These are phyloP conservation scores for Drosophila murphyi DNA, from an alignment of 1,140 invertebrate species.

Conservation along the genomic window DNA sequence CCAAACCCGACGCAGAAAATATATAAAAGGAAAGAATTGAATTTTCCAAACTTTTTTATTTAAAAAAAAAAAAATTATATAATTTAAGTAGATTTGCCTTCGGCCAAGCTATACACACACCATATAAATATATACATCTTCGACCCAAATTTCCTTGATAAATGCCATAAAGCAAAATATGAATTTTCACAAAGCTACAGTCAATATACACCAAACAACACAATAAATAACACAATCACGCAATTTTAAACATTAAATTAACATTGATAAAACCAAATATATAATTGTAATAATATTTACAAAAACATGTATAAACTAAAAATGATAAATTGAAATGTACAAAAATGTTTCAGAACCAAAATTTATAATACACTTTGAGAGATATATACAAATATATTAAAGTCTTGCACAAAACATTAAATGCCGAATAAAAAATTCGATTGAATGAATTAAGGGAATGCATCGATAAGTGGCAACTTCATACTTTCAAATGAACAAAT, in stretches of 20 bases:
- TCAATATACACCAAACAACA: constrained; percentile 8
- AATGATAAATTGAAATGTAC: background rate
- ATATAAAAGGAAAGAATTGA: background rate
- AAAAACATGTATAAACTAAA: constrained; percentile 1
- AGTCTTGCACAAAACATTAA: constrained; percentile 3
- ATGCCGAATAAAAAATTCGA: background rate
- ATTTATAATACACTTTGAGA: background rate
- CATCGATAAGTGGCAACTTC: background rate
- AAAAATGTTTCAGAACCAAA: background rate
- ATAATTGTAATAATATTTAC: constrained; percentile 12
- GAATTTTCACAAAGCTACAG: background rate
- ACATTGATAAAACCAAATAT: constrained; percentile 2
- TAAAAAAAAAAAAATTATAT: too few relatives aligned
- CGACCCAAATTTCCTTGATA: background rate
- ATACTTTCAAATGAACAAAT: background rate
- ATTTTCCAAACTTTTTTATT: too few relatives aligned
- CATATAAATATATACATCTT: background rate
- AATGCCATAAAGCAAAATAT: background rate
- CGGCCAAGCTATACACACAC: background rate
- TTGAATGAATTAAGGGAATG: background rate
- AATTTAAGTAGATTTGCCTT: too few relatives aligned
- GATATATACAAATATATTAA: background rate
- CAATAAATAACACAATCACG: constrained; percentile 28
- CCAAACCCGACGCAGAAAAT: background rate
- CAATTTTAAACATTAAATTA: constrained; percentile 24